Evolutionary conservation across 2,888 invertebrate genomes (phyloP), one percentile per base, ranked within the genome.

Genomic region (Syritta pipiens): DNA sequence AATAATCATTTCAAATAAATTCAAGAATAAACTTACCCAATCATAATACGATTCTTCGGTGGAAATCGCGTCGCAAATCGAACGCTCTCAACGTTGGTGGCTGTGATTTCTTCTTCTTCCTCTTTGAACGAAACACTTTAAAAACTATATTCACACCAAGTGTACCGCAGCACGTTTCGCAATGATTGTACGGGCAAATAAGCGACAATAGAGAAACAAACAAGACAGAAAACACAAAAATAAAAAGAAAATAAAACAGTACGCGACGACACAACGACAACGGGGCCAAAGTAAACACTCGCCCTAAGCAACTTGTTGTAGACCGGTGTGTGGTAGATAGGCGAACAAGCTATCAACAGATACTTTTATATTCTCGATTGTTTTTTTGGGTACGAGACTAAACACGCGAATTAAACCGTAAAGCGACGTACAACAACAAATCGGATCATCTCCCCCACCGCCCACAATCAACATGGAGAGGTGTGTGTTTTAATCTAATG

Each of bases 331-430:
- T 17, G 2, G 37, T 37, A 17, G 35, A 30, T 19, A 28, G n/a
- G n/a, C n/a, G n/a, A n/a, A n/a, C 40, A 62, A 62, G 26, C 10
- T 71, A 59, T 62, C 62, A 62, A 62, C 40, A 71, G 76, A 62
- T 55, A 55, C 48, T 57, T 30, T 48, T 63, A 9, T 26, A 10
- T 24, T 44, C 51, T 10, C 9, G 6, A 5, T 32, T 32, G 6
- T 42, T 9, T 19, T 10, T 28, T 49, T 2, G n/a, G 37, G 30
- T 42, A 53, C 32, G 19, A 59, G 44, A 14, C 53, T 59, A 40
- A 53, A 59, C 57, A 71, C 71, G 59, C 71, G 51, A 77, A 59
- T 53, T 40, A 57, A 77, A 48, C 44, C 53, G 49, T 30, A 62
- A 53, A 17, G 37, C 63, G 71, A 59, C 57, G 30, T 19, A 55